A percentile compares a stretch with the other conserved stretches of the same genome.
Evolutionary conservation across 2,113 vertebrate genomes (phyloP).

Genomic region (Pomatostomus ruficeps): DNA sequence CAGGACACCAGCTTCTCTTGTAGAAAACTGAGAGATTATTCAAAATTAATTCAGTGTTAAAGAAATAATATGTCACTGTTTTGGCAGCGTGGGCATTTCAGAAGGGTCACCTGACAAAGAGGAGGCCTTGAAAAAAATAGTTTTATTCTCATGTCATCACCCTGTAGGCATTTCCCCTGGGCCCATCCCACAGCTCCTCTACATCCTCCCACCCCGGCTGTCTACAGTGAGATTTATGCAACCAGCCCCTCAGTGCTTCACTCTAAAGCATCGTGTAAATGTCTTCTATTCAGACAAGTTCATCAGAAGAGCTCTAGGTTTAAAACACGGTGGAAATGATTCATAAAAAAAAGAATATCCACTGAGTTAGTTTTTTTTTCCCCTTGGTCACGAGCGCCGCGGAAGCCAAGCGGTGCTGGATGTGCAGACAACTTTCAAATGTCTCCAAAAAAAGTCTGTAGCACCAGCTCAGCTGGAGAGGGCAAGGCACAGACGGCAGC

Average conservation of each 20-base stretch:
- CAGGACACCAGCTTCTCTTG: neutral
- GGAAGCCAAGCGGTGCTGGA: neutral
- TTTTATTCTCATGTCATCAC: neutral
- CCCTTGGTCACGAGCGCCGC: neutral
- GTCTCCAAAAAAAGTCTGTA: neutral
- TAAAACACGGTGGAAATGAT: slow-evolving; percentile 8
- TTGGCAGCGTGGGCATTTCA: slow-evolving; percentile 6
- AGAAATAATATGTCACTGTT: neutral
- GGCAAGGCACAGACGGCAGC: slow-evolving; percentile 58
- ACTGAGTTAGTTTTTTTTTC: neutral
- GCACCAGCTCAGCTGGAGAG: slow-evolving; percentile 51
- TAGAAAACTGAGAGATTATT: neutral
- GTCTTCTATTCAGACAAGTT: neutral
- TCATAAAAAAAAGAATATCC: neutral
- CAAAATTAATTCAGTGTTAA: neutral
- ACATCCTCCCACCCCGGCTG: slow-evolving; percentile 29
- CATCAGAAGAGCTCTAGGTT: neutral
- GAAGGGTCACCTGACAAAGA: slow-evolving; percentile 17
- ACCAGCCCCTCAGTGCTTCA: neutral
- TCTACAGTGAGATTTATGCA: slow-evolving; percentile 18
- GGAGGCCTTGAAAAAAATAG: neutral
- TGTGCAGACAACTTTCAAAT: neutral
- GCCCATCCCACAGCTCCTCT: slow-evolving; percentile 28
- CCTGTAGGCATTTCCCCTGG: slow-evolving; percentile 24
- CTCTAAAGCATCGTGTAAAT: neutral